Percentiles rank a stretch among this genome's conserved stretches.
phyloP scores from a whole-genome alignment of 2,888 invertebrate species.

The Branchellion lobata region DNA sequence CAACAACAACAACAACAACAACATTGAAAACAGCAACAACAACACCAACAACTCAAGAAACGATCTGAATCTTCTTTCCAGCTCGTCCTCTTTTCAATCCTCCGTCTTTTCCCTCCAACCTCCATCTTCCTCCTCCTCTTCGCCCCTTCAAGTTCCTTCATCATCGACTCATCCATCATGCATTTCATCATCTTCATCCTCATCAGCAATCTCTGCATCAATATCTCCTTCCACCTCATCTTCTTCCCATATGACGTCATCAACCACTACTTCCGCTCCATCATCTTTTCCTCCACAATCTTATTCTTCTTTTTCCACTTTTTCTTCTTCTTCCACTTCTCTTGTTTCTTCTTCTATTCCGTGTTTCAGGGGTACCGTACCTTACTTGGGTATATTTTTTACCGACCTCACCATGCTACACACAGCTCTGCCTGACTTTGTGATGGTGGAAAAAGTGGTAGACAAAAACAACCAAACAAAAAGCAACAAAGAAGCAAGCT shows the following conservation, averaged over 20 bases:
- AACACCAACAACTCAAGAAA: too few species aligned
- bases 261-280: too few species aligned
- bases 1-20: too few species aligned
- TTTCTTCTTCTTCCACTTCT: background rate
- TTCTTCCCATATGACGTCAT: background rate
- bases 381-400: conserved; percentile 93
- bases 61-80: too few species aligned
- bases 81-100: too few species aligned
- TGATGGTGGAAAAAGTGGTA: background rate
- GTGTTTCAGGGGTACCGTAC: conserved; percentile 77
- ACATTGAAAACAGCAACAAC: too few species aligned
- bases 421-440: conserved; percentile 64
- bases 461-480: background rate
- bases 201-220: background rate
- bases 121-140: too few species aligned
- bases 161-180: background rate
- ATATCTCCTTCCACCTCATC: conserved; percentile 67
- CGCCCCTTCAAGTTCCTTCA: too few species aligned
- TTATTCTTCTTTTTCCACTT: background rate
- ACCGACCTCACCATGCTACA: conserved; percentile 88
- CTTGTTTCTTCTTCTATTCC: background rate
- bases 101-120: too few species aligned
- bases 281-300: background rate
- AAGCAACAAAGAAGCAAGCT: background rate
- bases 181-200: conserved; percentile 4